Evolutionary conservation across 2,888 invertebrate genomes (phyloP).

Genomic region (Isotomurus palustris): DNA sequence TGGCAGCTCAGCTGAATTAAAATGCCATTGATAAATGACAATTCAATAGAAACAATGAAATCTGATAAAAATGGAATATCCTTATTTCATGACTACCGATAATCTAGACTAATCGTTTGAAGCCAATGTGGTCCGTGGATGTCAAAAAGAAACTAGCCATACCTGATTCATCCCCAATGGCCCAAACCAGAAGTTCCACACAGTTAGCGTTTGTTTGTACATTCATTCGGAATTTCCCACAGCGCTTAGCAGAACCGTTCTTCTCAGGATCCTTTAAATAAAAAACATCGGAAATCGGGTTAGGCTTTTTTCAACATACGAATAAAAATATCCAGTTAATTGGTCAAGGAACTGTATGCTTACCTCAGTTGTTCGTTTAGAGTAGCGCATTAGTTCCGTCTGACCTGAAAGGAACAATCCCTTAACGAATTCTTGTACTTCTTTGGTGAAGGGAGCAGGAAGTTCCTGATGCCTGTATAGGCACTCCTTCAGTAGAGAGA

Average conservation of each 20-base stretch:
- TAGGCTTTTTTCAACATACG: neutral
- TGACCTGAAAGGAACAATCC: conserved; percentile 87
- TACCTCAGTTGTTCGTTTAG: conserved; percentile 33
- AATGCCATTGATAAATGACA: conserved; percentile 41
- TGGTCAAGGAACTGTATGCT: neutral
- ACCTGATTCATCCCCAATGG: conserved; percentile 95
- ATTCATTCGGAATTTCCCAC: conserved; percentile 77
- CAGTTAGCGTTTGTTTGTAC: conserved; percentile 97
- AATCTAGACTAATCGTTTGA: no score
- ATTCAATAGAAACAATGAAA: conserved; percentile 37
- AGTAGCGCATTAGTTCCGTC: conserved; percentile 64
- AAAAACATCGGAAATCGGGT: neutral
- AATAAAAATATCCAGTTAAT: neutral
- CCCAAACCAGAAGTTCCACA: conserved; percentile 96
- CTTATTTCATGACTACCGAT: no score
- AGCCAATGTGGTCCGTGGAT: no score
- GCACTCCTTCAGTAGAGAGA: conserved; percentile 78
- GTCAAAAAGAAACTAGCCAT: no score
- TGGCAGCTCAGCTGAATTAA: conserved; percentile 34
- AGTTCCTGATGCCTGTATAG: conserved; percentile 85
- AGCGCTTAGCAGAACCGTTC: conserved; percentile 25
- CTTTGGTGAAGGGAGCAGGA: conserved; percentile 83
- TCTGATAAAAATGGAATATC: no score
- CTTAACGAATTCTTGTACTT: conserved; percentile 85
- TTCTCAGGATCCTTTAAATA: neutral